Conservation (phyloP, 2,797 vertebrate genomes). For the Tachyglossus aculeatus region DNA sequence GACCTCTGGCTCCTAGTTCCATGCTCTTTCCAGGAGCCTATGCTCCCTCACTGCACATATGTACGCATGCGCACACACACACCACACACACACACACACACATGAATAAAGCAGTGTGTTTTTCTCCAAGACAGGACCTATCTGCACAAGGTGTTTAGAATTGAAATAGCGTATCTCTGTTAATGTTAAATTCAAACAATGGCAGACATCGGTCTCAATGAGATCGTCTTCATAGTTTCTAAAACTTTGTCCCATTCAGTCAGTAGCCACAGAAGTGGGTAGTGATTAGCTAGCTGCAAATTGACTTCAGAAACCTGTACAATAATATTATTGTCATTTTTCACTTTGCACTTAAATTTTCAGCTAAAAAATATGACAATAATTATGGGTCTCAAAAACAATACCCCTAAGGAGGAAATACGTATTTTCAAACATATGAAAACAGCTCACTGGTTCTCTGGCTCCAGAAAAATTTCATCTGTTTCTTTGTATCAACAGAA, state of each 20-base stretch:
- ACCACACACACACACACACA: too few relatives aligned
- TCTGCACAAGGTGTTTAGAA: too few relatives aligned
- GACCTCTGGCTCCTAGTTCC: too few relatives aligned
- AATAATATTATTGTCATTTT: conserved; percentile 7
- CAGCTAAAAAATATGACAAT: conserved; percentile 44
- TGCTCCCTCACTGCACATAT: too few relatives aligned
- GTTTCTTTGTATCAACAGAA: conserved; percentile 56
- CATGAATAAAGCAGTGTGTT: too few relatives aligned
- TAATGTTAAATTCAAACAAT: too few relatives aligned
- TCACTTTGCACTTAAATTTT: conserved; percentile 22
- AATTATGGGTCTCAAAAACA: conserved; percentile 44
- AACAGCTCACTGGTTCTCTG: conserved; percentile 44
- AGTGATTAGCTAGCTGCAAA: neutral
- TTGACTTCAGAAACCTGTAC: conserved; percentile 15
- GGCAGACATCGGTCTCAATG: too few relatives aligned
- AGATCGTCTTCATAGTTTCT: too few relatives aligned
- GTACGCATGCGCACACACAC: too few relatives aligned
- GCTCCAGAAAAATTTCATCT: conserved; percentile 38
- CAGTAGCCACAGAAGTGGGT: neutral
- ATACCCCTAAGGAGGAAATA: conserved; percentile 51
- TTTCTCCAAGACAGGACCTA: too few relatives aligned
- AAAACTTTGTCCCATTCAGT: neutral
- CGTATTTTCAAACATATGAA: conserved; percentile 57
- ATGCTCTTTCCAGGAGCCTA: too few relatives aligned
- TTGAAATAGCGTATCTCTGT: too few relatives aligned